Evolutionary conservation across 2,797 vertebrate genomes (phyloP).

Genomic region (Cirrhinus mrigala): DNA sequence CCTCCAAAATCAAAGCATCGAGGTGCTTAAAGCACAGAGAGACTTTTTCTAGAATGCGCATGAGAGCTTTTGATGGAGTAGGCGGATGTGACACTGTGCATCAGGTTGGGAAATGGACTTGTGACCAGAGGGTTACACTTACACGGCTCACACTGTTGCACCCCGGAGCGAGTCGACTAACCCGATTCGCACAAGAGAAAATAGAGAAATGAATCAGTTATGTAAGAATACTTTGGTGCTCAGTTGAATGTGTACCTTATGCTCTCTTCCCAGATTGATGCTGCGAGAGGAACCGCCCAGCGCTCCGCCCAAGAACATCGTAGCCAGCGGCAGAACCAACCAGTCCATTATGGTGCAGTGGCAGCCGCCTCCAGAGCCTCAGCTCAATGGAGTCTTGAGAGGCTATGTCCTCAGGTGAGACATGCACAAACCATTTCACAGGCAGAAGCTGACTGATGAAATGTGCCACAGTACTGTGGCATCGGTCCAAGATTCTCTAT

Average conservation of each 20-base stretch:
- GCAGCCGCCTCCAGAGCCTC: conserved; percentile 93
- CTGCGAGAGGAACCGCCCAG: conserved; percentile 93
- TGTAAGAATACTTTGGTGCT: conserved; percentile 32
- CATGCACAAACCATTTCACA: conserved; percentile 5
- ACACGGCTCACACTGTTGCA: conserved; percentile 14
- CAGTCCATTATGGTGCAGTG: conserved; percentile 99
- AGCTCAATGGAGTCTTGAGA: conserved; percentile 91
- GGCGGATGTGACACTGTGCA: conserved; percentile 48
- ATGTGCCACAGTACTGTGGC: background rate
- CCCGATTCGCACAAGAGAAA: conserved; percentile 11
- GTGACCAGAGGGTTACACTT: conserved; percentile 55
- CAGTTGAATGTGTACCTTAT: background rate
- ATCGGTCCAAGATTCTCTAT: background rate
- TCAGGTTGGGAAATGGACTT: conserved; percentile 58
- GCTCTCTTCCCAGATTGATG: conserved; percentile 82
- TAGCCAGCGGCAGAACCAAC: conserved; percentile 95
- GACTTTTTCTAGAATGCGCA: conserved; percentile 29
- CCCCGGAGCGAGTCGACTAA: conserved; percentile 35
- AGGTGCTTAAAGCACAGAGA: conserved; percentile 36
- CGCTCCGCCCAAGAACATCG: conserved; percentile 93
- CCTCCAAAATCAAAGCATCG: conserved; percentile 35
- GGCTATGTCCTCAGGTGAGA: conserved; percentile 92
- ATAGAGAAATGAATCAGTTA: conserved; percentile 22
- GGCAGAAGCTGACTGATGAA: conserved; percentile 15
- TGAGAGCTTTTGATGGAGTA: conserved; percentile 60